Base-by-base conservation (phyloP, 53 echinoderm and acorn worm species). In the Antedon mediterranea region DNA sequence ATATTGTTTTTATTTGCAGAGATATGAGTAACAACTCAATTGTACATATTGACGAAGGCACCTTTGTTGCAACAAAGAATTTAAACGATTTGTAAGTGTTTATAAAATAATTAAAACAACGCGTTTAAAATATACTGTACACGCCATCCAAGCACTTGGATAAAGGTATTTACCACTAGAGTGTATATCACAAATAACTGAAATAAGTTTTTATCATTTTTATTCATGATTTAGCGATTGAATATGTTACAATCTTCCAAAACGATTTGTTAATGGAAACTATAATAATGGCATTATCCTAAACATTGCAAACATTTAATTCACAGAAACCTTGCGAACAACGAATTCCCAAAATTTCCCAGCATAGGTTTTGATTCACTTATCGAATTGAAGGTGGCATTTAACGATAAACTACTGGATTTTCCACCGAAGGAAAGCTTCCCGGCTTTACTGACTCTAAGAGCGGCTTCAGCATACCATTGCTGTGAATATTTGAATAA, bases 401-500 rank as follows among this genome's bases (percentile, higher is more conserved):
- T 86, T 76, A 93, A 88, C 34, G 79, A 84, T 26, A 79, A 82
- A 30, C 85, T 93, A 4, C 78, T 85, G 0, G 84, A 85, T 76
- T 84, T 93, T 32, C 94, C 94, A 3, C 76, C 89, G 0, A 89
- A 88, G 0, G 43, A 78, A 0, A 79, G 79, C 0, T 81, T 93
- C 0, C 94, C 94, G n/a, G 72, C 43, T 27, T 86, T 93, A 72
- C 28, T 0, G 26, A 28, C 32, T 0, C 75, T 93, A 0, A 82
- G 78, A 42, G 86, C 90, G 0, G 77, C 81, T 0, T 93, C 90
- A 30, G 83, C 89, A 18, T 93, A 93, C 80, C 93, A 93, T 74
- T 93, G 93, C 86, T 93, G 93, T 31, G 82, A 86, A 29, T 93
- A 90, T 73, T 9, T 80, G 4, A 18, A 57, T 13, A 57, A 57